phyloP scores from a whole-genome alignment of 2,113 vertebrate genomes.

The Montifringilla adamsi region DNA sequence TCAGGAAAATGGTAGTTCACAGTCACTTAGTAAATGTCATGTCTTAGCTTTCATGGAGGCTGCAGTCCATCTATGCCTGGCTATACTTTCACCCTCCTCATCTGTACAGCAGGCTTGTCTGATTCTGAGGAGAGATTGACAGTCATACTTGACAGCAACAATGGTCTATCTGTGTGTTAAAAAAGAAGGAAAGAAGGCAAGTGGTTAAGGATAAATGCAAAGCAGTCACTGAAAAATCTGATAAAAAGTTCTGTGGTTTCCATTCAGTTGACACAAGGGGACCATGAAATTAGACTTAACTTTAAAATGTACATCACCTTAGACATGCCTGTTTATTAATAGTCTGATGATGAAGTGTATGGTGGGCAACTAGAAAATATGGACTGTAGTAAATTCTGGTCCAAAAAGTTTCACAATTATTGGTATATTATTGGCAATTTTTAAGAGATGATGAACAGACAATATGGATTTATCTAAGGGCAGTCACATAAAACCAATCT shows the following conservation, averaged over 20 bases:
- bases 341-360: background rate
- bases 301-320: background rate
- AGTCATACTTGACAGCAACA: background rate
- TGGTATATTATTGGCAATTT: background rate
- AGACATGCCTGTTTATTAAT: background rate
- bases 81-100: background rate
- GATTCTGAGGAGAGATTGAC: background rate
- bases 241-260: background rate
- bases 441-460: background rate
- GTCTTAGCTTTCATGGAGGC: background rate
- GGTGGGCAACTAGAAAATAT: background rate
- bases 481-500: background rate
- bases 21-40: background rate
- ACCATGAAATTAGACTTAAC: background rate
- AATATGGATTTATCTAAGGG: background rate
- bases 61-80: background rate
- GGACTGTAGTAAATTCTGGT: background rate
- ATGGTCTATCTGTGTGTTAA: background rate
- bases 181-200: background rate
- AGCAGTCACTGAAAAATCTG: background rate
- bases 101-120: background rate
- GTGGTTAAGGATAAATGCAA: background rate
- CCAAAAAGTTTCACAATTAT: background rate
- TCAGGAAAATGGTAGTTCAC: background rate
- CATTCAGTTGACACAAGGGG: background rate